A percentile compares a stretch with the other conserved stretches of the same genome.
Conservation (phyloP, 2,888 invertebrate genomes). For the Callinectes sapidus region DNA sequence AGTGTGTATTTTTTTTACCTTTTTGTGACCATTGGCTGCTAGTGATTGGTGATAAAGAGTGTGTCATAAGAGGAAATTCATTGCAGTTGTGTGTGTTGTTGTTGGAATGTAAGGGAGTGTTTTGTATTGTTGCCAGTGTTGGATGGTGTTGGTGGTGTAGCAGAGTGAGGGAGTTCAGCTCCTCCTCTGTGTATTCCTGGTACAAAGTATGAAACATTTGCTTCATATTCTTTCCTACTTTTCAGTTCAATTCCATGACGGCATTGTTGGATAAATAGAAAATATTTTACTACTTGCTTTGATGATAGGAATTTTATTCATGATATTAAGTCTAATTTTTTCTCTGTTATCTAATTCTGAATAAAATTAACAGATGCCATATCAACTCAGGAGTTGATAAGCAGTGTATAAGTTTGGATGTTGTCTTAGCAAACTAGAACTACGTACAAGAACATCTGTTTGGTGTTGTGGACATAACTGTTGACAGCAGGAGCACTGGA, state of each 20-base stretch:
- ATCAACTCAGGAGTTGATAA: background rate
- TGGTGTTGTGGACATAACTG: background rate
- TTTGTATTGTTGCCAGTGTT: background rate
- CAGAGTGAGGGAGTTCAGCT: background rate
- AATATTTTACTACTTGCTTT: background rate
- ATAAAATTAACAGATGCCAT: background rate
- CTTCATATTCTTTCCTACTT: background rate
- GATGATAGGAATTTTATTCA: background rate
- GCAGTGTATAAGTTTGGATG: background rate
- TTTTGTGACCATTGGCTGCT: background rate
- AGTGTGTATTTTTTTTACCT: background rate
- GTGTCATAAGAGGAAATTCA: background rate
- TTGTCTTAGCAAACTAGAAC: background rate
- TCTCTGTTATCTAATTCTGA: background rate
- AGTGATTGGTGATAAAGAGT: background rate
- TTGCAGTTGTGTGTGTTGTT: background rate
- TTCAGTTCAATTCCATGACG: background rate
- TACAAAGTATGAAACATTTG: slow-evolving; percentile 31
- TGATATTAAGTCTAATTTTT: background rate
- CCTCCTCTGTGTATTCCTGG: slow-evolving; percentile 12
- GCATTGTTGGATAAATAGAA: background rate
- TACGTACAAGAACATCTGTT: background rate
- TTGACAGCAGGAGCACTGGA: background rate
- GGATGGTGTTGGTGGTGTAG: background rate
- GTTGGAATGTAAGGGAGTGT: background rate